Evolutionary conservation across 2,888 invertebrate genomes (phyloP).

Genomic region (Cheilosia pagana): DNA sequence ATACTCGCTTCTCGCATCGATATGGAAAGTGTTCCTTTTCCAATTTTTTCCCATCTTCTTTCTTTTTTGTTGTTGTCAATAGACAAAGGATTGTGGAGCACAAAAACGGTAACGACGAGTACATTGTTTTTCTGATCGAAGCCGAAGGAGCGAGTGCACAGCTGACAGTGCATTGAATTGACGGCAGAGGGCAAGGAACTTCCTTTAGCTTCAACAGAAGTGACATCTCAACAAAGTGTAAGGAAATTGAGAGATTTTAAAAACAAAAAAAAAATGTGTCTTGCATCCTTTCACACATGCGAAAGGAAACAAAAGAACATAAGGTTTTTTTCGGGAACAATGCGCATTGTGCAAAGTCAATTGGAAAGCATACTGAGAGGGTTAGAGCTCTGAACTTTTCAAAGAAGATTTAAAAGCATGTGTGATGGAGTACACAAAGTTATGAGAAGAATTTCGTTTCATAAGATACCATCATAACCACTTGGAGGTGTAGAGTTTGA

Average conservation of each 20-base stretch:
- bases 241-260: slow-evolving; percentile 29
- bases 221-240: slow-evolving; percentile 44
- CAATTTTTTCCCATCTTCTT: slow-evolving; percentile 13
- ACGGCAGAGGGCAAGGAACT: slow-evolving; percentile 56
- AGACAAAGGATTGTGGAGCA: slow-evolving; percentile 42
- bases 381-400: slow-evolving; percentile 8
- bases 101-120: slow-evolving; percentile 39
- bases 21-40: slow-evolving; percentile 39
- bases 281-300: slow-evolving; percentile 4
- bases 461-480: background rate
- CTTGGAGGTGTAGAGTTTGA: background rate
- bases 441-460: background rate
- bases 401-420: slow-evolving; percentile 6
- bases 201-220: slow-evolving; percentile 15
- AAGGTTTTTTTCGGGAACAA: slow-evolving; percentile 5
- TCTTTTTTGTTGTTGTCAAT: slow-evolving; percentile 56
- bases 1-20: slow-evolving; percentile 3
- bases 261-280: slow-evolving; percentile 33
- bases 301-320: slow-evolving; percentile 47
- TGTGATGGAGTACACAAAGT: background rate
- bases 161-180: slow-evolving; percentile 52
- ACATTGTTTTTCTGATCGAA: slow-evolving; percentile 57
- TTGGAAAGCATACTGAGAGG: background rate
- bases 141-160: slow-evolving; percentile 35
- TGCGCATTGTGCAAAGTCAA: slow-evolving; percentile 52